A percentile compares a stretch with the other conserved stretches of the same genome.
These are phyloP conservation scores for Galaxea fascicularis DNA, from an alignment of 92 coral and sea anemone genomes.

Conservation along the genomic window DNA sequence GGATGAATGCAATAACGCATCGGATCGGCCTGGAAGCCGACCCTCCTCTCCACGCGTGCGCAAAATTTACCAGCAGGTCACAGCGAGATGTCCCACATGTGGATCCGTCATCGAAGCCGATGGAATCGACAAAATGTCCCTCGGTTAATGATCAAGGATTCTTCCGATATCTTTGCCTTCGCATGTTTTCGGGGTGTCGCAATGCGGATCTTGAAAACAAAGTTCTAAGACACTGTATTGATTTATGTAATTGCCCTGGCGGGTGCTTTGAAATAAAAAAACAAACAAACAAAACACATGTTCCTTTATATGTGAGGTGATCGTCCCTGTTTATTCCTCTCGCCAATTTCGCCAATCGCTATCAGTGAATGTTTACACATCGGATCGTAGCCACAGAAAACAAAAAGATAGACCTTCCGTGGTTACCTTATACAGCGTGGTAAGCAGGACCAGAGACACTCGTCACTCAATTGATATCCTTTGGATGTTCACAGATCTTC, in stretches of 20 bases:
- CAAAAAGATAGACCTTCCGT: too few species aligned
- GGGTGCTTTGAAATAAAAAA: neutral
- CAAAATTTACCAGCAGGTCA: constrained; percentile 47
- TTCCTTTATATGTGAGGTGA: too few species aligned
- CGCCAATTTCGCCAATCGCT: too few species aligned
- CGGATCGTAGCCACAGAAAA: too few species aligned
- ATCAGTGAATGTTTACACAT: too few species aligned
- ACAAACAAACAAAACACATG: too few species aligned
- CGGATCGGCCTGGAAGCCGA: constrained; percentile 34
- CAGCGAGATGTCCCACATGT: constrained; percentile 86
- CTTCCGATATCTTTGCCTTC: neutral
- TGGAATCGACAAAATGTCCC: constrained; percentile 7
- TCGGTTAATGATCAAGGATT: neutral
- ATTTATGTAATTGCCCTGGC: neutral
- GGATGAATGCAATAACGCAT: constrained; percentile 53
- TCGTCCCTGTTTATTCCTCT: too few species aligned
- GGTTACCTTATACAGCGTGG: too few species aligned
- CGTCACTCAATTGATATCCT: too few species aligned
- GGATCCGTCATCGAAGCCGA: constrained; percentile 75
- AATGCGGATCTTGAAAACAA: neutral
- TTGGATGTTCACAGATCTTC: too few species aligned
- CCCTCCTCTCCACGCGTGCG: constrained; percentile 80
- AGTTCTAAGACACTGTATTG: neutral
- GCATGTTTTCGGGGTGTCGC: neutral
- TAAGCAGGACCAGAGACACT: too few species aligned